phyloP scores from a whole-genome alignment of 2,797 vertebrate species.

The Poeciliopsis presidionis region DNA sequence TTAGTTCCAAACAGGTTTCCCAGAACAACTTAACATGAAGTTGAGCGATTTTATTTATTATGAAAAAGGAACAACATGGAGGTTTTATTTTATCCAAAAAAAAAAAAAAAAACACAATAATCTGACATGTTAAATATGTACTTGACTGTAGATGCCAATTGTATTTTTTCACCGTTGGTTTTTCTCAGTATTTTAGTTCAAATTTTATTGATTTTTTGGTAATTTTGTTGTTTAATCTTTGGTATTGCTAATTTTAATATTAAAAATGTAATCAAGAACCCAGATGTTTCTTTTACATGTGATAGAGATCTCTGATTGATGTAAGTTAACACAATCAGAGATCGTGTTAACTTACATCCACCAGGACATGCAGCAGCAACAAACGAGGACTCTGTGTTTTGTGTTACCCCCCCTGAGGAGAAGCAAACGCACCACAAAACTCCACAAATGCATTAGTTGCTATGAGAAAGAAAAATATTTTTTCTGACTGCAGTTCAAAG shows the following conservation, averaged over 20 bases:
- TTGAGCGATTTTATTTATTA: not conserved
- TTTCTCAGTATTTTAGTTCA: not conserved
- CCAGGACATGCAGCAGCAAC: not conserved
- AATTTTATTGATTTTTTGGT: not conserved
- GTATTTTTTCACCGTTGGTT: not conserved
- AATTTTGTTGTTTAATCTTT: not conserved
- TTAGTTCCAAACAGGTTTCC: not conserved
- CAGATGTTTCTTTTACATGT: not conserved
- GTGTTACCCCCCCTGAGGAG: not conserved
- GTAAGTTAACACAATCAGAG: not conserved
- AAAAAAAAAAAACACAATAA: not conserved
- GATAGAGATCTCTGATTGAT: not conserved
- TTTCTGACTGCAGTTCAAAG: not conserved
- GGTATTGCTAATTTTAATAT: not conserved
- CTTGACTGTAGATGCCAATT: not conserved
- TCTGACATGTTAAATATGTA: not conserved
- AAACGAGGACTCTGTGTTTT: not conserved
- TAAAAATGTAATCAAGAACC: not conserved
- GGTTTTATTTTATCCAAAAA: not conserved
- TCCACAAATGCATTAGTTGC: not conserved
- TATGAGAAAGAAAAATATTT: not conserved
- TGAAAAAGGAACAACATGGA: not conserved
- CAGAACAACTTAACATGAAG: not conserved
- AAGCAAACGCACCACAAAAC: not conserved
- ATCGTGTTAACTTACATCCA: too few species aligned